Evolutionary conservation across 2,888 invertebrate species (phyloP), one percentile per base, ranked within the genome.

Genomic region (Rhingia rostrata): DNA sequence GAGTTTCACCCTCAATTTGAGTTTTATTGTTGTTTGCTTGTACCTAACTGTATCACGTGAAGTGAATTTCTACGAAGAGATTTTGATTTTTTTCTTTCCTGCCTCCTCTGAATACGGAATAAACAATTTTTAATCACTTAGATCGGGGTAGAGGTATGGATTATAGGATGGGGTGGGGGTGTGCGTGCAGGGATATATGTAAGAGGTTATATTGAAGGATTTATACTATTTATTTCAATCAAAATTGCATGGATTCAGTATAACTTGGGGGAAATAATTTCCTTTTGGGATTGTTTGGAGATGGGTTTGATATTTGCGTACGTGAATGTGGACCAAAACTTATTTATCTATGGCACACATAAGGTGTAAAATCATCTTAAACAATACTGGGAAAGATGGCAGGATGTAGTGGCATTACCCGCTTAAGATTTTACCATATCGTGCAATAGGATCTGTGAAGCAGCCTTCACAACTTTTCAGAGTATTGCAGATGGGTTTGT

Each of bases 91-190:
- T 22, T 33, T n/a, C n/a, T n/a, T 37, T 56, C 33, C 12, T 9
- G 35, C 22, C 22, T 22, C 22, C 22, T 22, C 22, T 22, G 22
- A 22, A 22, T 39, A 49, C 43, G 35, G 43, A 72, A 61, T 60
- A 61, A 61, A 43, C 61, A 51, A 32, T 61, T 61, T 72, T 72
- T 72, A 72, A 72, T 72, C 72, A 61, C 72, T 72, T 61, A 61
- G 43, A 49, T 30, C 22, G n/a, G 6, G 14, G 39, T 39, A 39
- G 6, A 22, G 22, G 22, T 22, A 22, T 22, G 1, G 1, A 22
- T n/a, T n/a, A 22, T 22, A 22, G 30, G 41, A 41, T 22, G 22
- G 10, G 10, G 10, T 32, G 49, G 6, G 30, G 9, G 30, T 22
- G 35, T 47, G 14, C 37, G 47, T 14, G 30, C n/a, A 4, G 37